Percentiles rank a stretch among this genome's conserved stretches.
Conservation (phyloP, 2,113 vertebrate species). For the Macrotus californicus region DNA sequence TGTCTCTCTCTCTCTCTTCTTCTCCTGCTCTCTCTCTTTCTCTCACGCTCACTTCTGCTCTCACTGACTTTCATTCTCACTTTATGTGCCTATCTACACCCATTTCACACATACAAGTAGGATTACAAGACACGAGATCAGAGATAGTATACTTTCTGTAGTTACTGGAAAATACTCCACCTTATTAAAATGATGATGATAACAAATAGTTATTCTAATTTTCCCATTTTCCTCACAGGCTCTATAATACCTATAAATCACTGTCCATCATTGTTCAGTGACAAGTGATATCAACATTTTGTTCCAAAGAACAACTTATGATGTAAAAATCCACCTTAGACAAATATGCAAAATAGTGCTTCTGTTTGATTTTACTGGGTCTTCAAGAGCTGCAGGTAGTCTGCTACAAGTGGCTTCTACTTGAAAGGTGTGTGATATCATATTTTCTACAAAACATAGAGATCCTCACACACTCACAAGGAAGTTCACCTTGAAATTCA, state of each 20-base stretch:
- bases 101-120: background rate
- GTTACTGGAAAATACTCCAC: background rate
- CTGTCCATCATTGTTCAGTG: background rate
- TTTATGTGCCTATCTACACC: background rate
- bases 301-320: background rate
- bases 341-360: background rate
- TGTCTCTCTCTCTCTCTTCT: too few relatives aligned
- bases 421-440: background rate
- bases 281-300: background rate
- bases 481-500: slow-evolving; percentile 4
- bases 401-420: background rate
- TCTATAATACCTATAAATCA: background rate
- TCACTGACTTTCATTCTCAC: background rate
- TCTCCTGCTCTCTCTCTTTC: background rate
- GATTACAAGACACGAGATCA: background rate
- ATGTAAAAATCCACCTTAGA: background rate
- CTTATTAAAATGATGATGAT: slow-evolving; percentile 15
- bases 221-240: background rate
- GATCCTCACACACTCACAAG: background rate
- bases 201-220: background rate
- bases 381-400: background rate
- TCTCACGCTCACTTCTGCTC: background rate
- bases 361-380: background rate
- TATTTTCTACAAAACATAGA: background rate
- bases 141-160: background rate